Base-by-base conservation (phyloP, 92 coral and sea anemone species). In the Parazoanthus darwini region DNA sequence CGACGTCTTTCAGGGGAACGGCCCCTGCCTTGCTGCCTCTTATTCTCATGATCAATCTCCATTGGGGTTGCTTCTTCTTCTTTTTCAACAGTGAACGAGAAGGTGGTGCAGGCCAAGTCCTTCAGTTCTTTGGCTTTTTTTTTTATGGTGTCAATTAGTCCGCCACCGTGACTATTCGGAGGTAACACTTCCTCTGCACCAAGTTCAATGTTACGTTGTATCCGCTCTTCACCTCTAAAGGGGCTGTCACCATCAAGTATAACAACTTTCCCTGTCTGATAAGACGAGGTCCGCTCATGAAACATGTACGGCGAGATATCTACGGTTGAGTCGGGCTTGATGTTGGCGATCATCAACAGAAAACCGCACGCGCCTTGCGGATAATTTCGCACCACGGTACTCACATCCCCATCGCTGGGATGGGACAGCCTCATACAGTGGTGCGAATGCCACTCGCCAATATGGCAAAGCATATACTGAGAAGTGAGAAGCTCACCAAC, bases 381-480 rank as follows among this genome's bases (percentile, higher is more conserved):
- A 81, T 86, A 96, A 75, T 96, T 90, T 42, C 92, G 79, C 42
- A 81, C 81, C 29, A 96, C 90, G 2, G 98, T 94, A 3, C 90
- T 81, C 13, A 88, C 86, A 82, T 96, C 98, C 1, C 96, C 98
- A 0, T 42, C 70, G 81, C 98, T 96, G 58, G 98, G 98, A 35
- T 90, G 50, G 72, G 51, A 86, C 48, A 96, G 90, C 22, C 83
- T 86, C 89, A 93, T 92, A 8, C 82, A 92, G 48, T 96, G 96
- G 56, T 94, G 98, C 4, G 98, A 96, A 80, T 94, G 96, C 98
- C 98, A 96, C 76, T 96, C 98, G 25, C 98, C 98, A 68, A 96
- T 92, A 86, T 96, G 98, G 46, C 98, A 91, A 11, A 94, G 86
- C 96, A 93, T 92, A 90, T 88, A 96, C 35, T 75, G 81, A 0